These are phyloP conservation scores for Acrossocheilus wenchowensis DNA, from an alignment of 2,797 vertebrate species.

Conservation along the genomic window DNA sequence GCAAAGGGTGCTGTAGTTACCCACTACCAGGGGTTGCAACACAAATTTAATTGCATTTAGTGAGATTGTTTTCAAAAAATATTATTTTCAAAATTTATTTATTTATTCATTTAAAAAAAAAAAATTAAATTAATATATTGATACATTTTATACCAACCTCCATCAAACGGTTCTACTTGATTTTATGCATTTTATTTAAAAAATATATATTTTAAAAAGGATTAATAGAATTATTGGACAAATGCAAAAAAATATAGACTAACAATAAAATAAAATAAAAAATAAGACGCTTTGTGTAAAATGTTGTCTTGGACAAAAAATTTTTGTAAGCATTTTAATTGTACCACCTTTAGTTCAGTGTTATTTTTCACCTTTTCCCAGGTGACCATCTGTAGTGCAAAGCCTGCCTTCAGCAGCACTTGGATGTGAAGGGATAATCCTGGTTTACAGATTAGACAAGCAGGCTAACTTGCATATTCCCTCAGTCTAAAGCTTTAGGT, in stretches of 20 bases:
- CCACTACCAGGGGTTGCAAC: no score
- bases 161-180: neutral
- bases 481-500: slow-evolving; percentile 32
- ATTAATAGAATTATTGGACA: neutral
- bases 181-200: neutral
- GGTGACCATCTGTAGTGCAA: slow-evolving; percentile 56
- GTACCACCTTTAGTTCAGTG: neutral
- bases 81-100: no score
- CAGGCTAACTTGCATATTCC: slow-evolving; percentile 41
- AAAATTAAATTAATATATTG: neutral
- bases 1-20: no score
- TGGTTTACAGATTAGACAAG: slow-evolving; percentile 60
- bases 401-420: slow-evolving; percentile 46
- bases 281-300: neutral
- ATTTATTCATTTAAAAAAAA: no score
- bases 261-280: neutral
- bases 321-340: neutral
- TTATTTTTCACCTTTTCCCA: slow-evolving; percentile 39
- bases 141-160: neutral
- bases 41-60: no score
- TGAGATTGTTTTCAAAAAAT: neutral
- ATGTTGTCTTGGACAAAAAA: neutral
- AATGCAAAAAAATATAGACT: neutral
- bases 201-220: neutral
- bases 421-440: slow-evolving; percentile 59